Percentiles rank a stretch among this genome's conserved stretches.
Conservation (phyloP, 2,113 vertebrate species). For the Myrmecophaga tridactyla region DNA sequence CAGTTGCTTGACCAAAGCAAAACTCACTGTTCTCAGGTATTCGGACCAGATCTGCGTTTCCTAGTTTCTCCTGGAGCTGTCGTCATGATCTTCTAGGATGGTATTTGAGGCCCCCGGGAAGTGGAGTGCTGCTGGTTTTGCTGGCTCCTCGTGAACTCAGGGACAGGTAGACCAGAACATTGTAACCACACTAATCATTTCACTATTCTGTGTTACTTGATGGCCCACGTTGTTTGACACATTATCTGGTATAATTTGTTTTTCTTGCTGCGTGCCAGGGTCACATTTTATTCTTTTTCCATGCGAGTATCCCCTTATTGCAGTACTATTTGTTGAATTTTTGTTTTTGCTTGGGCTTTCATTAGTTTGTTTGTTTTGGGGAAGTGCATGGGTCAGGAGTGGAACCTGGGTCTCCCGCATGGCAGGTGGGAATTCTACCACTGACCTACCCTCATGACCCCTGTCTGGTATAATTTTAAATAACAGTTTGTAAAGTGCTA, state of each 20-base stretch:
- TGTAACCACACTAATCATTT: accelerated
- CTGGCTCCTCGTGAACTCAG: accelerated
- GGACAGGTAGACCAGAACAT: accelerated
- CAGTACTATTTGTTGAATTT: too few relatives aligned
- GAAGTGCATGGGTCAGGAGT: too few relatives aligned
- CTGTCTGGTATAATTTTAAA: accelerated
- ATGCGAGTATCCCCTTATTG: too few relatives aligned
- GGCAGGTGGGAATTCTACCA: too few relatives aligned
- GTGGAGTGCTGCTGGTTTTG: too few relatives aligned
- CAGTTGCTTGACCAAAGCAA: accelerated
- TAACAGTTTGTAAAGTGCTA: not conserved
- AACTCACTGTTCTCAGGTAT: too few relatives aligned
- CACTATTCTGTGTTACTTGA: not conserved
- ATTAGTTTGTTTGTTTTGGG: too few relatives aligned
- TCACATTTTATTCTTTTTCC: too few relatives aligned
- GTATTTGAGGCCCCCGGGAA: not conserved
- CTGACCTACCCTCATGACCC: too few relatives aligned
- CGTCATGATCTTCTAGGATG: accelerated
- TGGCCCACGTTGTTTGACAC: not conserved
- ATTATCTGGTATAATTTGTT: accelerated
- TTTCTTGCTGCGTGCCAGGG: too few relatives aligned
- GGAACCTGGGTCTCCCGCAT: too few relatives aligned
- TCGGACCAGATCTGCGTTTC: not conserved
- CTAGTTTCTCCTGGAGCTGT: accelerated
- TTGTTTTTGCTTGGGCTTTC: too few relatives aligned